phyloP scores from a whole-genome alignment of 2,797 vertebrate species.

The Lutjanus argentimaculatus region DNA sequence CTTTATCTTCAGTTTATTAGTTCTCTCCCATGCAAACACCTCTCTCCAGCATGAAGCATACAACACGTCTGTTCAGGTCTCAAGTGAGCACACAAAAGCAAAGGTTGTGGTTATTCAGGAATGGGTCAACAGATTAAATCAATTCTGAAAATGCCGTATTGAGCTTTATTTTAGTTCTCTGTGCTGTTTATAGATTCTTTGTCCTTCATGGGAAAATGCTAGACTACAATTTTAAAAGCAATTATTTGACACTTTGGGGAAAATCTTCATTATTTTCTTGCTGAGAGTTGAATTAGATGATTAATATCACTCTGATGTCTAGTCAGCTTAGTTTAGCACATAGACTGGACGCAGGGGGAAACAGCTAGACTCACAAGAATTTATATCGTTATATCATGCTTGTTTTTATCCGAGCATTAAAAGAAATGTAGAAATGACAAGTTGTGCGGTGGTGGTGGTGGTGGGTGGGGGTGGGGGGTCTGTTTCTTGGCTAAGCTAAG shows the following conservation, averaged over 20 bases:
- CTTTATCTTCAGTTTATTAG: background rate
- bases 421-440: background rate
- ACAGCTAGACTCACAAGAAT: background rate
- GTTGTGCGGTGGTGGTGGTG: background rate
- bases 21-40: background rate
- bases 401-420: background rate
- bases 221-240: background rate
- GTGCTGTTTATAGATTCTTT: background rate
- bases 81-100: background rate
- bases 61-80: background rate
- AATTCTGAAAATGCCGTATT: background rate
- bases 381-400: background rate
- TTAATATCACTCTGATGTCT: background rate
- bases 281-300: background rate
- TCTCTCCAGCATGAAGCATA: slow-evolving; percentile 7
- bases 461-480: too few species aligned
- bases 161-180: background rate
- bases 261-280: background rate
- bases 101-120: background rate
- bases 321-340: background rate
- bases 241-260: background rate
- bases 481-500: too few species aligned
- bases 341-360: background rate
- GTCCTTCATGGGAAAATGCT: background rate
- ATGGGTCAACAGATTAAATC: background rate